These are phyloP conservation scores for Actenoides hombroni DNA, from an alignment of 2,113 vertebrate genomes.

Conservation along the genomic window DNA sequence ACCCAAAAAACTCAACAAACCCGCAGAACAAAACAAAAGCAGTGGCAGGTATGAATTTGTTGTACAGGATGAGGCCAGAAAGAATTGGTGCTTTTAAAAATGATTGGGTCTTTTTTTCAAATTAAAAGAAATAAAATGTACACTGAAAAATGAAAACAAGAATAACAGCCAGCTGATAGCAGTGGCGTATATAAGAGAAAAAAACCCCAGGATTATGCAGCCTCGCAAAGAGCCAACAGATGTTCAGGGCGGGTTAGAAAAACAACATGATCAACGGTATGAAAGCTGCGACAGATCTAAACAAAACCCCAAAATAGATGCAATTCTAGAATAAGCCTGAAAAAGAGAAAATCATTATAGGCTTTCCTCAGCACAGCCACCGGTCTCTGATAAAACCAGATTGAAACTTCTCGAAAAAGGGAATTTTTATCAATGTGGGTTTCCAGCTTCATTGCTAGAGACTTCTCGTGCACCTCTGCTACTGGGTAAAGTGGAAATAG, in stretches of 20 bases:
- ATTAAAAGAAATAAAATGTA: not conserved
- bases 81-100: not conserved
- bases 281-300: slow-evolving; percentile 64
- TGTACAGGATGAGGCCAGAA: not conserved
- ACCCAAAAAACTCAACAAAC: not conserved
- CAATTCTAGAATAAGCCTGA: slow-evolving; percentile 59
- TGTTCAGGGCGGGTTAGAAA: slow-evolving; percentile 71
- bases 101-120: not conserved
- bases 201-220: slow-evolving; percentile 37
- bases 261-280: slow-evolving; percentile 66
- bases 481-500: not conserved
- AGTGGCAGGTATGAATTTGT: not conserved
- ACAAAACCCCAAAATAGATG: slow-evolving; percentile 67
- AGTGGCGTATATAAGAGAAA: slow-evolving; percentile 38
- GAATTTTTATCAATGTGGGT: not conserved
- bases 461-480: not conserved
- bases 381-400: slow-evolving; percentile 39
- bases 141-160: not conserved
- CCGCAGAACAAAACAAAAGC: not conserved
- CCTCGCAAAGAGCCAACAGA: slow-evolving; percentile 65
- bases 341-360: slow-evolving; percentile 59
- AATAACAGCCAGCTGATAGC: slow-evolving; percentile 51
- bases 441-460: not conserved
- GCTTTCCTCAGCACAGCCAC: slow-evolving; percentile 36
- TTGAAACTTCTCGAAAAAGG: slow-evolving; percentile 47